Evolutionary conservation across 2,797 vertebrate species (phyloP), one percentile per base, ranked within the genome.

Genomic region (Sebastes kiyomatsui): DNA sequence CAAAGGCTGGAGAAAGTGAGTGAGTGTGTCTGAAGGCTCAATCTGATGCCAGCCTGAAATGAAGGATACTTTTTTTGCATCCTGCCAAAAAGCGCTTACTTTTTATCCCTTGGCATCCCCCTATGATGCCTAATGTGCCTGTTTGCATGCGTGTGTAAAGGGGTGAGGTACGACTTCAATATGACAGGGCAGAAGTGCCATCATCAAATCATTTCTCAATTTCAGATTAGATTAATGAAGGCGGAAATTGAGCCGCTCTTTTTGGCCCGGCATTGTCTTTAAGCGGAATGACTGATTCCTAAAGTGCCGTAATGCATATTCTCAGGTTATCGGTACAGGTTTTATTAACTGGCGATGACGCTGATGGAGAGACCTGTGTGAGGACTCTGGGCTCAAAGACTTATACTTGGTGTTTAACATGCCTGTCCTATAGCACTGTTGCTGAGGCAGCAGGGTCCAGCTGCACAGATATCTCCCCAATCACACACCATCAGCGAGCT

Each of bases 211-310:
- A 79, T 89, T 90, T 84, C 90, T 89, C 85, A 69, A 60, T 90
- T 87, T 92, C 86, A 88, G 88, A 91, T 93, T 87, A 90, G 90
- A 93, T 94, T 94, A 94, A 94, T 93, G 90, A 88, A 84, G 78
- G 81, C 69, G 88, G 91, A 93, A 92, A 94, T 90, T 89, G 90
- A 88, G 66, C 22, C 55, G 67, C 79, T 83, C 67, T 66, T 86
- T 80, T 72, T 73, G 77, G 77, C 85, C 46, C 13, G 30, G 27
- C 79, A 49, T 88, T 84, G 87, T 90, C 87, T 91, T 85, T 75
- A 87, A 88, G 83, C 61, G 62, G 86, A 81, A 70, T n/a, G 56
- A 42, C 88, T 72, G 66, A 69, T 83, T 87, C 69, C 77, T 77
- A 30, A 78, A 83, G 85, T 70, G 75, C 56, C 3, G 61, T 82